A percentile compares a stretch with the other conserved stretches of the same genome.
Conservation (phyloP, 2,113 vertebrate species). For the Meles meles region DNA sequence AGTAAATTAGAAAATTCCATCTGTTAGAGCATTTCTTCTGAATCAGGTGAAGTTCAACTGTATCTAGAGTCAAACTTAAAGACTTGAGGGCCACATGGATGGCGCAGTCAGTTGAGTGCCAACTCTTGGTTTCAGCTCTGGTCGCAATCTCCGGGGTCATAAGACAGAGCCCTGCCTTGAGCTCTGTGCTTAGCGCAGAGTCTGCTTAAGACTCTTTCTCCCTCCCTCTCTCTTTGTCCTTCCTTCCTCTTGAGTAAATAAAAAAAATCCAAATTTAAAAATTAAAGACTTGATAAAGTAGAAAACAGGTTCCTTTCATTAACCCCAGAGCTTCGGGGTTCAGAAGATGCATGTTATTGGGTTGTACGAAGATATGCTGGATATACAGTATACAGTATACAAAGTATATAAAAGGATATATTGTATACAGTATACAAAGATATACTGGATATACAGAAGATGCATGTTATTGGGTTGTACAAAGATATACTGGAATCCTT, state of each 20-base stretch:
- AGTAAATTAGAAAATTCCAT: conserved; percentile 9
- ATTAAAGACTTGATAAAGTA: background rate
- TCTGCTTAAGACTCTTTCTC: background rate
- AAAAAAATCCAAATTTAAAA: background rate
- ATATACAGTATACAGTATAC: too few relatives aligned
- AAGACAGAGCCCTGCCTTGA: background rate
- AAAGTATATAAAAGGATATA: too few relatives aligned
- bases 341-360: background rate
- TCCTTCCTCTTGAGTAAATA: background rate
- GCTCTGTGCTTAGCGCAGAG: background rate
- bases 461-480: background rate
- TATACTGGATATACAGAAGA: background rate
- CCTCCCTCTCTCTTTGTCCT: background rate
- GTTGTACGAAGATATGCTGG: background rate
- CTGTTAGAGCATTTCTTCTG: background rate
- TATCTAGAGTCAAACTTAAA: background rate
- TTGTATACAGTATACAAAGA: too few relatives aligned
- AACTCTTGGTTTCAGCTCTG: background rate
- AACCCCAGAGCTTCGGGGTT: background rate
- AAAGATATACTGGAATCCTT: background rate
- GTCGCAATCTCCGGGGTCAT: background rate
- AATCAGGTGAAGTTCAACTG: background rate
- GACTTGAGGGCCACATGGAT: background rate
- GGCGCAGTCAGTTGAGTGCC: background rate
- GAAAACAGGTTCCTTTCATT: background rate